phyloP scores from a whole-genome alignment of 2,797 vertebrate species.

The Gambusia yucatana region DNA sequence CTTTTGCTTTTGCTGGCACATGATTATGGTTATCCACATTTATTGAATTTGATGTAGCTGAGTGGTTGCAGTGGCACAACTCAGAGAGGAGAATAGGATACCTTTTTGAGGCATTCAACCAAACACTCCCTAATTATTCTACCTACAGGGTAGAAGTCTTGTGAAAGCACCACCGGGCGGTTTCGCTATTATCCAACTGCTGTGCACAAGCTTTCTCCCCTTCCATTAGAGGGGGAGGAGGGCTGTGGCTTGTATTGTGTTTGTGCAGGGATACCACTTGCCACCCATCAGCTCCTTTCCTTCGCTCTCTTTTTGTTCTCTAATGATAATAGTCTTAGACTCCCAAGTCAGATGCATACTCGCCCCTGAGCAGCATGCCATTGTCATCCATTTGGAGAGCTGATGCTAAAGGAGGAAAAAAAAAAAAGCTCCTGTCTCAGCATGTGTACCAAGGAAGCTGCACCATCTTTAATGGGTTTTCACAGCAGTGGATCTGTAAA shows the following conservation, averaged over 20 bases:
- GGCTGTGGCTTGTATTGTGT: conserved; percentile 45
- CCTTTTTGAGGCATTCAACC: conserved; percentile 47
- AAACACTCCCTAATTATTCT: conserved; percentile 72
- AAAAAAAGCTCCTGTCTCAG: conserved; percentile 43
- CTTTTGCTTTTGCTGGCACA: conserved; percentile 50
- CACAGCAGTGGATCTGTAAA: conserved; percentile 66
- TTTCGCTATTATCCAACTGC: conserved; percentile 50
- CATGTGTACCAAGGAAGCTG: conserved; percentile 44
- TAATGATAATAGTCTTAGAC: conserved; percentile 55
- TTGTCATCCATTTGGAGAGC: conserved; percentile 39
- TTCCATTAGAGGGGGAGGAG: conserved; percentile 43
- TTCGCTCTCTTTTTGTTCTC: conserved; percentile 35
- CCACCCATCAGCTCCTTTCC: conserved; percentile 45
- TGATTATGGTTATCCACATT: conserved; percentile 53
- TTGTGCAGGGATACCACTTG: conserved; percentile 47
- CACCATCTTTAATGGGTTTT: conserved; percentile 68
- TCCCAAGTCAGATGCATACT: conserved; percentile 53
- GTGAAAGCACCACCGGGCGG: conserved; percentile 60
- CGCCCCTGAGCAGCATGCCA: conserved; percentile 38
- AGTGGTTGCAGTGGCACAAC: conserved; percentile 13
- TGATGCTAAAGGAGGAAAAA: conserved; percentile 25
- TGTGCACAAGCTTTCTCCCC: conserved; percentile 27
- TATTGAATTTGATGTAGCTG: conserved; percentile 41
- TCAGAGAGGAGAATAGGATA: conserved; percentile 56
- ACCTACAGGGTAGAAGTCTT: conserved; percentile 58